Base-by-base conservation (phyloP, 2,113 vertebrate species). In the Redunca redunca region DNA sequence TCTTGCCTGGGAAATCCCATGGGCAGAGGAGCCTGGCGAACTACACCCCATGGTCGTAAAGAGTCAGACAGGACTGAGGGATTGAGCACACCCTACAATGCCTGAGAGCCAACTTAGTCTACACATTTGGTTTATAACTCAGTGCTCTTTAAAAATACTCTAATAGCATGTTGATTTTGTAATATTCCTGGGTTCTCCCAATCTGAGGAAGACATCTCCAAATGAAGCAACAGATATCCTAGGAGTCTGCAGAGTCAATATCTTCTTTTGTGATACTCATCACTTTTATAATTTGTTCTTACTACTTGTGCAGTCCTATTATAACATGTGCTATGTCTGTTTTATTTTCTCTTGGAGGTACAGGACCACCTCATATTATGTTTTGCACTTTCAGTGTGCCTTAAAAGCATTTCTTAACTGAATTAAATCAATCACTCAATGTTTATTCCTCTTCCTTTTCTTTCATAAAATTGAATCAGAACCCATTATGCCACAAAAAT, bases 391-490 rank as follows among this genome's bases (percentile, higher is more conserved):
- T 78, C n/a, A 17, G 1, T 48, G 21, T 50, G 10, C 67, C 52
- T n/a, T 80, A 15, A 74, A 57, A 93, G 48, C 28, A 77, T 64
- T 52, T 95, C 78, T 40, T 89, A 80, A 97, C 23, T 84, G 36
- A 92, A 86, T 62, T 81, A 89, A 91, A 58, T 88, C 64, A 71
- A 71, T 43, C 67, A 60, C 78, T 43, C 16, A 91, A 48, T 57
- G 40, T 88, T 91, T 15, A 71, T 28, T 92, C 40, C 12, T 82
- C 28, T 67, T 82, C 21, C 10, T 93, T 95, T 91, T 53, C 58
- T 93, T 93, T 94, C 64, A 78, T 81, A n/a, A 77, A 97, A 97
- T 74, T 19, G 10, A 91, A 83, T 91, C 64, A 58, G 64, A 97
- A 17, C 8, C 26, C 36, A 81, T 81, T 10, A 17, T 91, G 19